A percentile compares a stretch with the other conserved stretches of the same genome.
Conservation (phyloP, 2,113 vertebrate species). For the Thalassarche chlororhynchos region DNA sequence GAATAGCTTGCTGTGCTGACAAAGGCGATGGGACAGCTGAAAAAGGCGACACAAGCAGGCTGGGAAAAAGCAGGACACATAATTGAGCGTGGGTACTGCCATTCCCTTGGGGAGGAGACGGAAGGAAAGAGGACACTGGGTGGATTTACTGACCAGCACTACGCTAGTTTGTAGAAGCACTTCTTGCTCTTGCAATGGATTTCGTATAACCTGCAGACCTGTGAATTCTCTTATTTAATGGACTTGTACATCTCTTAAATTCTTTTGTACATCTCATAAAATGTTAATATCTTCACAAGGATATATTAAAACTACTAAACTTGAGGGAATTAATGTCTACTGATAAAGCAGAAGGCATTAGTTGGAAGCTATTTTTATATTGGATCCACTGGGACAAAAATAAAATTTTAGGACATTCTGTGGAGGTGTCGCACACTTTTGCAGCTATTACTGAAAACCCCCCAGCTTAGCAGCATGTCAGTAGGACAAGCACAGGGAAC, state of each 20-base stretch:
- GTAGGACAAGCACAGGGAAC: neutral
- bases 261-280: neutral
- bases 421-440: neutral
- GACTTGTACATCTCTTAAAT: rapidly evolving
- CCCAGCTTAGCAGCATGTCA: neutral
- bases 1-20: neutral
- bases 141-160: neutral
- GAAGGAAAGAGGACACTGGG: neutral
- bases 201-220: neutral
- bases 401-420: conserved; percentile 10
- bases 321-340: neutral
- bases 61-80: neutral
- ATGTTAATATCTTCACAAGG: neutral
- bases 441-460: neutral
- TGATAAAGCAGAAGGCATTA: conserved; percentile 6
- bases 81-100: neutral
- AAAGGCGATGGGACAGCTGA: neutral
- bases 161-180: neutral
- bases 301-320: neutral
- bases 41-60: neutral
- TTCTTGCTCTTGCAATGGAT: neutral
- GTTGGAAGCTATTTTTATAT: conserved; percentile 27
- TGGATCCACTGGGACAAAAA: neutral
- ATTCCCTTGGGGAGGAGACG: neutral
- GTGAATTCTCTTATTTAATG: neutral